Base-by-base conservation (phyloP, 2,888 invertebrate genomes). In the Mystacides longicornis region DNA sequence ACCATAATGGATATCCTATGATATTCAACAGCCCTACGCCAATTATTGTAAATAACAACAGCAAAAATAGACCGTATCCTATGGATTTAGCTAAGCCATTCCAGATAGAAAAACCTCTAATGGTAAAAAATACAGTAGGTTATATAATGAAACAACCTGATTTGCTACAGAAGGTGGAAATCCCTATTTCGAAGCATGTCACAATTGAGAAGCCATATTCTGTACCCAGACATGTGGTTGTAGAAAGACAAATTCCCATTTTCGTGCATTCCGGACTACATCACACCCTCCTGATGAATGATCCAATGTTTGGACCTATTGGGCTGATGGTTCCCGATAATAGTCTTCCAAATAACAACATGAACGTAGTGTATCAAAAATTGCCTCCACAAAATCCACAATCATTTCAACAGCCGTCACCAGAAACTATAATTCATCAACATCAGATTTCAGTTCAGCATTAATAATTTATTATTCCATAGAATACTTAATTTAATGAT, bases 171-270 rank as follows among this genome's bases (percentile, higher is more conserved):
- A 57, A 59, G 33, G 59, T 61, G 23, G 58, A 59, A 51, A 57
- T 60, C 5, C 58, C 58, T 23, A 58, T 60, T 1, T 59, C 59
- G 22, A 59, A 77, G 71, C 72, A 76, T 0, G 77, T 77, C 2
- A 62, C 79, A 55, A 73, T 81, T 52, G 71, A 76, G 67, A 68
- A 67, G 68, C 70, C 73, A 63, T 67, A 77, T 50, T 69, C 79
- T 43, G 75, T 81, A 11, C 56, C 56, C 22, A 49, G 48, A 21
- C 47, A 54, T 20, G 31, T 56, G 9, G 45, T 56, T 18, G 52
- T 56, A 19, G 56, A 58, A 47, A 58, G 50, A n/a, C 51, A 54
- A 54, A 49, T 57, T 4, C 57, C 58, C 21, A 48, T 58, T n/a
- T 23, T 49, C n/a, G 33, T 58, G 21, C 53, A 49, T 31, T 52